Evolutionary conservation across 2,113 vertebrate species (phyloP).

Genomic region (Hassar affinis): DNA sequence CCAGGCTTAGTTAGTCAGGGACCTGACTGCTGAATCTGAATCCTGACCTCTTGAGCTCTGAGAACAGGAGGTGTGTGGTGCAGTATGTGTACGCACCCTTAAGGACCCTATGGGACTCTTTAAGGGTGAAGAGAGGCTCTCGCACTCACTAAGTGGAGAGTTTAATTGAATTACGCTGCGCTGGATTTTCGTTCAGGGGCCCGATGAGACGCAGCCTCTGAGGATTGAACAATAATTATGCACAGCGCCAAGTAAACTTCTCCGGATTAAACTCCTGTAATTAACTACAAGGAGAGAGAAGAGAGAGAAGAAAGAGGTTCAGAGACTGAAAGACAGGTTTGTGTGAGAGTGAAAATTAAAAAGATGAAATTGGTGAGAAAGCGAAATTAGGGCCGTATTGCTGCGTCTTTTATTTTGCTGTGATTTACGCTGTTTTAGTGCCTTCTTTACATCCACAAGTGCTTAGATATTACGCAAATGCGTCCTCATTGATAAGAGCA

Average conservation of each 20-base stretch:
- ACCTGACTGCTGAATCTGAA: not conserved
- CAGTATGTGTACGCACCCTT: not conserved
- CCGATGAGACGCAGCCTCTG: slow-evolving; percentile 36
- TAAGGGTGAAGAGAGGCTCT: slow-evolving; percentile 16
- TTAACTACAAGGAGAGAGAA: slow-evolving; percentile 45
- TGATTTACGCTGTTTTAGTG: not conserved
- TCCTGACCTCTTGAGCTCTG: not conserved
- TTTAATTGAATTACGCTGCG: slow-evolving; percentile 54
- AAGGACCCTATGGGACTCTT: not conserved
- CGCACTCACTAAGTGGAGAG: slow-evolving; percentile 38
- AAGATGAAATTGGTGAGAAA: slow-evolving; percentile 1
- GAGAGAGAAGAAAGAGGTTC: not conserved
- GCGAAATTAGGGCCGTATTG: slow-evolving; percentile 32
- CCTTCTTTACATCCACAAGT: not conserved
- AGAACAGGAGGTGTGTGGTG: not conserved
- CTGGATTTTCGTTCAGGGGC: slow-evolving; percentile 44
- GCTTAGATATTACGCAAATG: slow-evolving; percentile 23
- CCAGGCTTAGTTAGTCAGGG: not conserved
- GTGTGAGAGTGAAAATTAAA: not conserved
- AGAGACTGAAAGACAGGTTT: slow-evolving; percentile 1
- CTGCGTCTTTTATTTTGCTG: not conserved
- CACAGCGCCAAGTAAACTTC: slow-evolving; percentile 48
- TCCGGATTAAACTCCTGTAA: slow-evolving; percentile 57
- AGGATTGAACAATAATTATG: slow-evolving; percentile 51
- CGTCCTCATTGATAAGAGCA: slow-evolving; percentile 39